A percentile compares a stretch with the other conserved stretches of the same genome.
Conservation (phyloP, 2,888 invertebrate species). For the Eilema sororculum region DNA sequence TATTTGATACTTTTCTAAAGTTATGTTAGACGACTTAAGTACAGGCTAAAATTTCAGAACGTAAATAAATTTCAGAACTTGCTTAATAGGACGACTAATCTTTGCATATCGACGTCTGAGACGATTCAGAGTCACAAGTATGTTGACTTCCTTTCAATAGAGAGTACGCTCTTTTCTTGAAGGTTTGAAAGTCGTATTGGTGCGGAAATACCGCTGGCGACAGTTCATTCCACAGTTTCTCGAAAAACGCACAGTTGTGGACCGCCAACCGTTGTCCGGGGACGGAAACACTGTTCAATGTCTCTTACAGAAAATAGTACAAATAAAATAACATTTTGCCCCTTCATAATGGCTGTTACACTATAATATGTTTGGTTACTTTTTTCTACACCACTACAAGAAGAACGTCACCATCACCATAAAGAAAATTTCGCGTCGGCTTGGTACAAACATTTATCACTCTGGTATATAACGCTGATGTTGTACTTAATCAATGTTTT, state of each 20-base stretch:
- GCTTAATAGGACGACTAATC: background rate
- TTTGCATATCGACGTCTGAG: no score
- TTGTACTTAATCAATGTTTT: conserved; percentile 22
- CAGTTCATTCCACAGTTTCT: no score
- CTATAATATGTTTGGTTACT: conserved; percentile 29
- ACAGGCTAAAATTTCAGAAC: background rate
- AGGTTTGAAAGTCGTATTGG: no score
- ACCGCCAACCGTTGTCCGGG: no score
- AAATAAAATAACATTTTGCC: no score
- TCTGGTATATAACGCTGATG: conserved; percentile 22
- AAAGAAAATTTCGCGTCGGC: conserved; percentile 46
- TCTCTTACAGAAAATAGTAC: no score
- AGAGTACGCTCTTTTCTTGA: no score
- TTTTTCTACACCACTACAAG: conserved; percentile 29
- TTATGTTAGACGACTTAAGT: background rate
- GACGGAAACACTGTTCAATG: no score
- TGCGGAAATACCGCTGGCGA: no score
- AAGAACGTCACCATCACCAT: conserved; percentile 42
- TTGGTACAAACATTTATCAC: conserved; percentile 23
- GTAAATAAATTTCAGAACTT: background rate
- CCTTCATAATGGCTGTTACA: conserved; percentile 26
- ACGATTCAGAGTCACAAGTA: no score
- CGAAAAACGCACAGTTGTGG: no score
- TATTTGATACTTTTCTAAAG: background rate
- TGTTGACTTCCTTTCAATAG: no score